Percentiles rank a stretch among this genome's conserved stretches.
These are phyloP conservation scores for Nesometra sesokonis DNA, from an alignment of 35 echinoderm and acorn worm genomes.

Conservation along the genomic window DNA sequence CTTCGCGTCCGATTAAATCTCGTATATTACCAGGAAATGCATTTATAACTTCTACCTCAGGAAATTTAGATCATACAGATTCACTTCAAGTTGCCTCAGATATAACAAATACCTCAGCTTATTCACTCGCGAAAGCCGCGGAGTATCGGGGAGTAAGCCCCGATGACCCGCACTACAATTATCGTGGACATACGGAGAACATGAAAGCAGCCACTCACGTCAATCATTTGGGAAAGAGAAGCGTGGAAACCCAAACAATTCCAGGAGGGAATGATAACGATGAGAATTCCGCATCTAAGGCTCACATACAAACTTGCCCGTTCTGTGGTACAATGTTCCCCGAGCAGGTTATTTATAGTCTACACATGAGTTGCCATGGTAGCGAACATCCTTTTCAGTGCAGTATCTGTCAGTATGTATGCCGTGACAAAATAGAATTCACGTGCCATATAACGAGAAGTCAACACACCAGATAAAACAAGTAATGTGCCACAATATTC, in stretches of 20 bases:
- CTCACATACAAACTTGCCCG: conserved; percentile 30
- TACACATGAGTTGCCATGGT: conserved; percentile 99
- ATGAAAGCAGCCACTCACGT: not conserved
- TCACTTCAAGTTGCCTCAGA: not conserved
- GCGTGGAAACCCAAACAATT: not conserved
- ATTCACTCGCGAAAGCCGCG: not conserved
- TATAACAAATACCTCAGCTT: not conserved
- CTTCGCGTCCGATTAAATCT: not conserved
- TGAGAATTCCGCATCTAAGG: not conserved
- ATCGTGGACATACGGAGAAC: not conserved
- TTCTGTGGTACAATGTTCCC: conserved; percentile 93
- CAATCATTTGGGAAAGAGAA: not conserved
- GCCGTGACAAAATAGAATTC: conserved; percentile 97
- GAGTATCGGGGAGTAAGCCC: not conserved
- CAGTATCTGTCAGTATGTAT: conserved; percentile 91
- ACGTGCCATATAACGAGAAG: conserved; percentile 97
- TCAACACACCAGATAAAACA: conserved; percentile 74
- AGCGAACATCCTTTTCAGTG: conserved; percentile 85
- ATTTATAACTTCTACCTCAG: not conserved
- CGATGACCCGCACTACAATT: not conserved
- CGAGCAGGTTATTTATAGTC: conserved; percentile 90
- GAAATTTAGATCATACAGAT: not conserved
- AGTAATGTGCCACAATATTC: not conserved
- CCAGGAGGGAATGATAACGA: not conserved
- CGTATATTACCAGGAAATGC: not conserved